phyloP scores from a whole-genome alignment of 2,888 invertebrate species.

The Tenthredo mesomela region DNA sequence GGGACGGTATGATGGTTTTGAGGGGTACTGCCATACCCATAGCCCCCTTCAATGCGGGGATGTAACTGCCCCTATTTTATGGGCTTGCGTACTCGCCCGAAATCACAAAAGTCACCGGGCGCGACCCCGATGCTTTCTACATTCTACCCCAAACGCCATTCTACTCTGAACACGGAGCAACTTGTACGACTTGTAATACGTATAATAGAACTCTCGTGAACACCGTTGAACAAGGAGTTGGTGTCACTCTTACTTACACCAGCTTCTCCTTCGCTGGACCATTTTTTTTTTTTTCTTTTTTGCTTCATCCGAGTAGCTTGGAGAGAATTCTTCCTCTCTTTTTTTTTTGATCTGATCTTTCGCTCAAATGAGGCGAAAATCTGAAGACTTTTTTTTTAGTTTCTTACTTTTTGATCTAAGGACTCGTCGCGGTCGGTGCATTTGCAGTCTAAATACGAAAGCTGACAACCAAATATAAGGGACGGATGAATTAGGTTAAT shows the following conservation, averaged over 20 bases:
- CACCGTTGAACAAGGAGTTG: not conserved
- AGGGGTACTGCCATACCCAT: constrained; percentile 57
- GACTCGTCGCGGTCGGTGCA: not conserved
- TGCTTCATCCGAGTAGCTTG: not conserved
- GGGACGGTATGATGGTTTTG: constrained; percentile 47
- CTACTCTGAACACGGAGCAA: constrained; percentile 54
- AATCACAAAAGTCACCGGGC: constrained; percentile 66
- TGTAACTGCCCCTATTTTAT: constrained; percentile 54
- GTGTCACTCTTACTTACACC: constrained; percentile 3
- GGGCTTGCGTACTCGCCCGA: constrained; percentile 61
- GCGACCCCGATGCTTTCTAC: constrained; percentile 57
- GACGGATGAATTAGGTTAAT: constrained; percentile 77
- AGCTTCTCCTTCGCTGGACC: not conserved
- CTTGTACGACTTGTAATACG: constrained; percentile 33
- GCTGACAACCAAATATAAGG: constrained; percentile 74
- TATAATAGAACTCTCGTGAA: constrained; percentile 8
- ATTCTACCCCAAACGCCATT: constrained; percentile 62
- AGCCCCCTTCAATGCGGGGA: constrained; percentile 53
- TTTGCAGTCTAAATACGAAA: not conserved
- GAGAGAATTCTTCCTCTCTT: not conserved
- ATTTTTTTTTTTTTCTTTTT: not conserved
- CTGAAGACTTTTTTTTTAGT: not conserved
- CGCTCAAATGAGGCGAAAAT: not conserved
- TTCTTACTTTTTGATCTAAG: not conserved
- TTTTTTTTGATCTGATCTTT: not conserved